Percentiles rank a stretch among this genome's conserved stretches.
Evolutionary conservation across 2,113 vertebrate species (phyloP).

Genomic region (Microtus pennsylvanicus): DNA sequence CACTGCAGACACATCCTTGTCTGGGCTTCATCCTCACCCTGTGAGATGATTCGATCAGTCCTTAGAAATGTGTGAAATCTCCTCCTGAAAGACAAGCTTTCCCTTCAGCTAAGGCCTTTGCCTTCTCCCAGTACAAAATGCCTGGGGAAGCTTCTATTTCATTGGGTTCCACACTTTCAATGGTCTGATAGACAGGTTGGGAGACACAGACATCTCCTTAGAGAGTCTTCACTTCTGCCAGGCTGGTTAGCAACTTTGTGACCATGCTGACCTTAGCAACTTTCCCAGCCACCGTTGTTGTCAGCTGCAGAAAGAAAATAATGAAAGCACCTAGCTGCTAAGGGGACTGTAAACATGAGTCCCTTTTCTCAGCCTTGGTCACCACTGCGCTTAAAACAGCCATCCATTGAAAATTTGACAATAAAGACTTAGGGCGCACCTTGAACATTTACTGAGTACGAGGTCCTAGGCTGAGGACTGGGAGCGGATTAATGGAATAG

Average conservation of each 20-base stretch:
- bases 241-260: neutral
- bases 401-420: neutral
- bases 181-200: neutral
- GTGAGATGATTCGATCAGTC: neutral
- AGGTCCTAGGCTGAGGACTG: neutral
- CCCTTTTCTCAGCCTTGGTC: neutral
- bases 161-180: neutral
- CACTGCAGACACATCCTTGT: neutral
- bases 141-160: neutral
- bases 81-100: neutral
- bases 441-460: neutral
- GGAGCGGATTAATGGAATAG: neutral
- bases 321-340: neutral
- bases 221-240: neutral
- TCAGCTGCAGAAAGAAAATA: neutral
- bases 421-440: neutral
- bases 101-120: neutral
- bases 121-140: neutral
- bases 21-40: neutral
- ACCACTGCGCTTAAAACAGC: neutral
- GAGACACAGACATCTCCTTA: neutral
- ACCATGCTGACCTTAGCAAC: neutral
- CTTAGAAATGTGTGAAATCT: neutral
- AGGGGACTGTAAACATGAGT: neutral
- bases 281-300: neutral